Evolutionary conservation across 2,797 vertebrate genomes (phyloP).

Genomic region (Takifugu ocellatus): DNA sequence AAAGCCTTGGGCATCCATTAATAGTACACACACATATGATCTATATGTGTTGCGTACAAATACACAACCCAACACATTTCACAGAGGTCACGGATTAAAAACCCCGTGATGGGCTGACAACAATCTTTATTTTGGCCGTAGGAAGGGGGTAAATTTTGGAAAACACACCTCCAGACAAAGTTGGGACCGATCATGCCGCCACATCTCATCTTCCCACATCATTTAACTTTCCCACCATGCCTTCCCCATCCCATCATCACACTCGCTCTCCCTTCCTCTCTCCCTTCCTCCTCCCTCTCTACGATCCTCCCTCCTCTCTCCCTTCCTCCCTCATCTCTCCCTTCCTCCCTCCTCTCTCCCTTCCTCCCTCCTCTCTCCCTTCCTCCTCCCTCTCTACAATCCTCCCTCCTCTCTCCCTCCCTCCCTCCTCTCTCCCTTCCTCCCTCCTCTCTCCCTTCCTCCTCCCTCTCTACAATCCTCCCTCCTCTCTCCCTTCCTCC

Average conservation of each 20-base stretch:
- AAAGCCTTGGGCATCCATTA: slow-evolving; percentile 13
- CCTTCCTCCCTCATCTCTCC: slow-evolving; percentile 9
- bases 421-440: slow-evolving; percentile 1
- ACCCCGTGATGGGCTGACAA: too few relatives aligned
- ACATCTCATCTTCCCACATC: slow-evolving; percentile 4
- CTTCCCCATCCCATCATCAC: background rate
- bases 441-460: slow-evolving; percentile 10
- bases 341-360: slow-evolving; percentile 17
- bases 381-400: slow-evolving; percentile 18
- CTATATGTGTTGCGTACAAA: background rate
- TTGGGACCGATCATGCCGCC: slow-evolving; percentile 19
- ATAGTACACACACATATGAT: background rate
- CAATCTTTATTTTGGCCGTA: too few relatives aligned
- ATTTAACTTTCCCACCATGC: slow-evolving; percentile 18
- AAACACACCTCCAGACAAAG: slow-evolving; percentile 13
- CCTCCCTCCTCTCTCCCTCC: too few relatives aligned
- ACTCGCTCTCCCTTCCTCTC: slow-evolving; percentile 1
- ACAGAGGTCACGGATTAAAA: background rate
- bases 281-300: slow-evolving; percentile 17
- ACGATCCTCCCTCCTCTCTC: slow-evolving; percentile 11
- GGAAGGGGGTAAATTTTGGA: too few relatives aligned
- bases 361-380: slow-evolving; percentile 11
- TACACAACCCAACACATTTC: slow-evolving; percentile 7
- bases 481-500: slow-evolving; percentile 6
- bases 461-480: slow-evolving; percentile 18